Percentiles rank a stretch among this genome's conserved stretches.
Conservation (phyloP, 2,113 vertebrate genomes). For the Eurystomus gularis region DNA sequence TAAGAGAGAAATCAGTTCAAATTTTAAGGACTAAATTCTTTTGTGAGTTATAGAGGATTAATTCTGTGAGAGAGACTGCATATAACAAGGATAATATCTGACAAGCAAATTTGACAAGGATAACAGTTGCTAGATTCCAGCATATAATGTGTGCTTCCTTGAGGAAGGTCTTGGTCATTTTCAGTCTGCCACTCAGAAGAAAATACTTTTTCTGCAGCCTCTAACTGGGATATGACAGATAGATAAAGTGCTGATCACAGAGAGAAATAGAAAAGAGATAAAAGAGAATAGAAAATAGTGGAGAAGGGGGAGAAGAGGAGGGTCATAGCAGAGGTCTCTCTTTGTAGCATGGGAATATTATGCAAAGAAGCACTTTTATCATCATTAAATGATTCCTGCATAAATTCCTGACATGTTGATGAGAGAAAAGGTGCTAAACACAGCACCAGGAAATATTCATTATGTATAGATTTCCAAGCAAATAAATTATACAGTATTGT, state of each 20-base stretch:
- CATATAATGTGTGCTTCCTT: background rate
- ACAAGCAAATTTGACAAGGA: background rate
- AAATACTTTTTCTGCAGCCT: background rate
- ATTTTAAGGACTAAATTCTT: background rate
- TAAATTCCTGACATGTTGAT: background rate
- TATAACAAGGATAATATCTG: background rate
- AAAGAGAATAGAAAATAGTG: conserved; percentile 20
- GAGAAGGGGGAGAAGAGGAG: background rate
- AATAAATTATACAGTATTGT: background rate
- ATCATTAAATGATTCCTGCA: background rate
- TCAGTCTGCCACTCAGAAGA: background rate
- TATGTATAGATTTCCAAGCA: background rate
- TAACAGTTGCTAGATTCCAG: background rate
- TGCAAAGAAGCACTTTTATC: conserved; percentile 10
- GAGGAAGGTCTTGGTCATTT: background rate
- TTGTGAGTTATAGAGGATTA: background rate
- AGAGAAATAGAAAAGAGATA: conserved; percentile 11
- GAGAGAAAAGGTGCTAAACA: background rate
- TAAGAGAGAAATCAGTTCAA: background rate
- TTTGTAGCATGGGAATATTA: conserved; percentile 38
- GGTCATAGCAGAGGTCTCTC: background rate
- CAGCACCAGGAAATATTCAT: background rate
- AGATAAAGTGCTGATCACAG: conserved; percentile 11
- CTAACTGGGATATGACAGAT: conserved; percentile 20
- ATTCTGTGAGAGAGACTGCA: background rate